phyloP scores from a whole-genome alignment of 1,140 invertebrate genomes.

The Drosophila subpulchrella region DNA sequence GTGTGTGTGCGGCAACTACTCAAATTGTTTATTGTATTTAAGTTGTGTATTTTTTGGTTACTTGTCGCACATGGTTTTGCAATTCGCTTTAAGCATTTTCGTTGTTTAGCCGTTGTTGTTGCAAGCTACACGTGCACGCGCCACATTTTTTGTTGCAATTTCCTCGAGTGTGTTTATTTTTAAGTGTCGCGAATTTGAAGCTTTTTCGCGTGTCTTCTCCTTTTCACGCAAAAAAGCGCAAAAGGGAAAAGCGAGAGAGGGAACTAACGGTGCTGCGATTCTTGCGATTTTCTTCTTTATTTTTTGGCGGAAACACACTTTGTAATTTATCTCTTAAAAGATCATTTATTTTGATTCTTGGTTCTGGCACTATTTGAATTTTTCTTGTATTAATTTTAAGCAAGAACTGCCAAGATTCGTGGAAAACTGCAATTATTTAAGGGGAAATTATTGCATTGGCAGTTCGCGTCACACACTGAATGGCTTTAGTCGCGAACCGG shows the following conservation, averaged over 20 bases:
- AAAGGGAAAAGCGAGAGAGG: constrained; percentile 18
- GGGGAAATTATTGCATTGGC: constrained; percentile 7
- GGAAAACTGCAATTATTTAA: constrained; percentile 7
- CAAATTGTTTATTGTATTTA: constrained; percentile 52
- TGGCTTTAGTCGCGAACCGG: constrained; percentile 10
- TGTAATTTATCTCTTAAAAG: constrained; percentile 2
- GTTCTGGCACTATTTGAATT: constrained; percentile 22
- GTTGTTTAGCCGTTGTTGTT: constrained; percentile 26
- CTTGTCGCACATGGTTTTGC: constrained; percentile 60
- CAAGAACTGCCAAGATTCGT: constrained; percentile 31
- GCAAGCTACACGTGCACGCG: constrained; percentile 69
- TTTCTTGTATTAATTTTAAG: not conserved
- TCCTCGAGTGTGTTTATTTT: constrained; percentile 37
- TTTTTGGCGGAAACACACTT: constrained; percentile 17
- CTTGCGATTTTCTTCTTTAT: not conserved
- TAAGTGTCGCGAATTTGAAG: constrained; percentile 37
- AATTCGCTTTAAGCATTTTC: constrained; percentile 43
- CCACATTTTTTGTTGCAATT: constrained; percentile 54
- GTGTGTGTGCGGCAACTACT: constrained; percentile 39
- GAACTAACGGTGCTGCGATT: constrained; percentile 24
- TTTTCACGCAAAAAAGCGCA: constrained; percentile 19
- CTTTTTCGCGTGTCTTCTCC: constrained; percentile 27
- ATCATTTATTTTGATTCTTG: constrained; percentile 15
- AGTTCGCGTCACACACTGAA: constrained; percentile 31
- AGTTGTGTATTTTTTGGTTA: constrained; percentile 45